Evolutionary conservation across 2,113 vertebrate species (phyloP).

Genomic region (Oncorhynchus gorbuscha): DNA sequence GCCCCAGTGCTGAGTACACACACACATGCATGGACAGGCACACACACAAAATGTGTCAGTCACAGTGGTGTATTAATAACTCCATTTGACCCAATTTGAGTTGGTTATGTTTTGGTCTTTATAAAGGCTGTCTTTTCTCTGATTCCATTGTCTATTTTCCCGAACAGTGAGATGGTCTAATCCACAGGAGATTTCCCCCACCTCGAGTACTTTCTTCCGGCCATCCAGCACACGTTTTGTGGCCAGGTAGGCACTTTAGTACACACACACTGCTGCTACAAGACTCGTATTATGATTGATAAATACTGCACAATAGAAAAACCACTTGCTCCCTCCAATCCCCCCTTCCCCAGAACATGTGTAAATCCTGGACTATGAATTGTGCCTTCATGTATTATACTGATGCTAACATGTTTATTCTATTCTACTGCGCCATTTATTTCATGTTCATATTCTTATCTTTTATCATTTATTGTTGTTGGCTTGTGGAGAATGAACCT

Average conservation of each 20-base stretch:
- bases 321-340: too few species aligned
- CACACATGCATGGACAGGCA: not conserved
- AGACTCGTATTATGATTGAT: too few species aligned
- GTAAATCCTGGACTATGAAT: too few species aligned
- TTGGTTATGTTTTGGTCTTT: not conserved
- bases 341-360: too few species aligned
- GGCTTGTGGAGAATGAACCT: too few species aligned
- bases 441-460: too few species aligned
- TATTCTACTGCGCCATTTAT: too few species aligned
- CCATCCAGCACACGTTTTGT: constrained; percentile 76
- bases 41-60: constrained; percentile 1
- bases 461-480: too few species aligned
- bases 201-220: constrained; percentile 36
- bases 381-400: too few species aligned
- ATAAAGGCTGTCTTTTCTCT: not conserved
- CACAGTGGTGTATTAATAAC: not conserved
- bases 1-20: not conserved
- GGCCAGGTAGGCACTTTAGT: constrained; percentile 78
- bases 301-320: too few species aligned
- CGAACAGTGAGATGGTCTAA: constrained; percentile 45
- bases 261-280: not conserved
- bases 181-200: constrained; percentile 36
- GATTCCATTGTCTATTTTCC: not conserved
- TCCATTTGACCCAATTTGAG: not conserved
- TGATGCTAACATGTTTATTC: too few species aligned